These are phyloP conservation scores for Phylloscopus trochilus DNA, from an alignment of 2,113 vertebrate genomes.

Conservation along the genomic window DNA sequence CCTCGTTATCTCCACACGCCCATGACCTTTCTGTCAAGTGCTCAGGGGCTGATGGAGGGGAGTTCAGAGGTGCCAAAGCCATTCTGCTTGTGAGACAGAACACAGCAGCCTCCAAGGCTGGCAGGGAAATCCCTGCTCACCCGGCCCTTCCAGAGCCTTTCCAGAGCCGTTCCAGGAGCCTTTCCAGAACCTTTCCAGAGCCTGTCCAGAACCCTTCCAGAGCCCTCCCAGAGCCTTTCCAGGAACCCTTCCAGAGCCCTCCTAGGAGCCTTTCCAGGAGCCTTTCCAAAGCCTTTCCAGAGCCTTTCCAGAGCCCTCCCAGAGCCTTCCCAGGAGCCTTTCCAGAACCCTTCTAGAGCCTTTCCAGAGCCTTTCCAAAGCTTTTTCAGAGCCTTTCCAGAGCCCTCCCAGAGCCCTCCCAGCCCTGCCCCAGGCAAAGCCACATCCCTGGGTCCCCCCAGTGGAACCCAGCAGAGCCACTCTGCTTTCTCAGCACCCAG, in stretches of 20 bases:
- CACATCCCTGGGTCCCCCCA: background rate
- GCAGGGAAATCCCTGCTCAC: background rate
- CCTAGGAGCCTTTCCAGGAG: no score
- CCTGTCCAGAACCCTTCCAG: background rate
- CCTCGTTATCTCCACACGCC: background rate
- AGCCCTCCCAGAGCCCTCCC: background rate
- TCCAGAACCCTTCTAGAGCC: no score
- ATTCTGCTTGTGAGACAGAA: background rate
- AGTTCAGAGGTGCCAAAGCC: constrained; percentile 9
- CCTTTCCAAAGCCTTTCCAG: background rate
- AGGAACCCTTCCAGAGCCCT: no score
- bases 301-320: background rate
- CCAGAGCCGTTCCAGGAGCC: background rate
- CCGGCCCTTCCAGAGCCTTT: background rate
- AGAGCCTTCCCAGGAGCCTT: background rate
- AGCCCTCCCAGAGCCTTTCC: background rate
- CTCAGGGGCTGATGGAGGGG: constrained; percentile 13
- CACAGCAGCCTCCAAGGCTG: background rate
- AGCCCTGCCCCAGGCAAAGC: background rate
- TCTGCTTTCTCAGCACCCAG: background rate
- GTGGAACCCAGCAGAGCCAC: background rate
- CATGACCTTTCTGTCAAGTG: constrained; percentile 22
- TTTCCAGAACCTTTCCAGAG: background rate
- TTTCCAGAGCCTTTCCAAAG: background rate
- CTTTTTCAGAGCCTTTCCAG: no score